phyloP scores from a whole-genome alignment of 1,140 invertebrate genomes.

The Solen grandis region DNA sequence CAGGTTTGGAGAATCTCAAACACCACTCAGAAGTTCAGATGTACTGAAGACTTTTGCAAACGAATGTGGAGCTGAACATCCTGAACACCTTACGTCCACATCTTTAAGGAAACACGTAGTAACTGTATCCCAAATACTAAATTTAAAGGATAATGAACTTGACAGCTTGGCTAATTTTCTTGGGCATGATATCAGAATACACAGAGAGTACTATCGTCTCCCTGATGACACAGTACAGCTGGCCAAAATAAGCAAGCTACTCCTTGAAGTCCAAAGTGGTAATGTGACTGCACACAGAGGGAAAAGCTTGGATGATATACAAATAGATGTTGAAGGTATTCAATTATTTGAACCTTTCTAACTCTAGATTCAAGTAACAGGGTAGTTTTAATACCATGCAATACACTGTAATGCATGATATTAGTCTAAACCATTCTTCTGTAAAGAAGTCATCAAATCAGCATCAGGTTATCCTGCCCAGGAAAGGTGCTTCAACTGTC shows the following conservation, averaged over 20 bases:
- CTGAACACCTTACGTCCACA: conserved; percentile 8
- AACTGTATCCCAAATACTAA: conserved; percentile 37
- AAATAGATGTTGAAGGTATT: not conserved
- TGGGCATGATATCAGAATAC: conserved; percentile 52
- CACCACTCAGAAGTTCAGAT: not conserved
- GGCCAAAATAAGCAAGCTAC: conserved; percentile 18
- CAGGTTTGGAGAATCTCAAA: not conserved
- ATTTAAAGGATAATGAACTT: conserved; percentile 40
- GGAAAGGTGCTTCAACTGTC: too few species aligned
- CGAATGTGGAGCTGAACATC: conserved; percentile 3
- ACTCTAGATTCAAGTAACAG: too few species aligned
- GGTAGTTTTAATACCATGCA: too few species aligned
- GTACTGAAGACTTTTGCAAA: conserved; percentile 8
- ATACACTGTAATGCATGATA: too few species aligned
- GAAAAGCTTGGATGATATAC: not conserved
- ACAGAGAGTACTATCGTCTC: conserved; percentile 28
- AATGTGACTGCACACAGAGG: not conserved
- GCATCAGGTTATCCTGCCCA: too few species aligned
- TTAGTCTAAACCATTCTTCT: too few species aligned
- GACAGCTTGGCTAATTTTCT: conserved; percentile 37
- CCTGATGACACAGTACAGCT: conserved; percentile 40
- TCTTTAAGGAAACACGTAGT: conserved; percentile 37
- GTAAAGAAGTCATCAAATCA: too few species aligned
- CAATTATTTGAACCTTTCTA: too few species aligned
- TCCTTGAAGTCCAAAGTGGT: conserved; percentile 17